Evolutionary conservation across 92 coral and sea anemone genomes (phyloP).

Genomic region (Micromussa lordhowensis): DNA sequence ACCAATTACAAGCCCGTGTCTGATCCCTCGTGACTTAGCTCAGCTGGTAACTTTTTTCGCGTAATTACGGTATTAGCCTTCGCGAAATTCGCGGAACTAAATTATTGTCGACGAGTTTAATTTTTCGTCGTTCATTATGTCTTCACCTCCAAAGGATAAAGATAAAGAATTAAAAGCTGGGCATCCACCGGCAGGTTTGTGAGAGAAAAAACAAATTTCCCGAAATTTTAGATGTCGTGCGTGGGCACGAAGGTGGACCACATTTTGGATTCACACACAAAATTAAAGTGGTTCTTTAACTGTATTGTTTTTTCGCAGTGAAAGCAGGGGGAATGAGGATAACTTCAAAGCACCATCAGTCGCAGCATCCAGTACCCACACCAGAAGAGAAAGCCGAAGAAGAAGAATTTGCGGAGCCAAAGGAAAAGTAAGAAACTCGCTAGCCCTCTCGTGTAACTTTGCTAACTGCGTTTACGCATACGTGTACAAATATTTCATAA

Average conservation of each 20-base stretch:
- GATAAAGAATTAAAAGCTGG: conserved; percentile 92
- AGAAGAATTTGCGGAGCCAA: conserved; percentile 93
- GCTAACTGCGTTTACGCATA: background rate
- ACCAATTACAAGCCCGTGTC: conserved; percentile 15
- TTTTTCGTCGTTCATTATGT: conserved; percentile 48
- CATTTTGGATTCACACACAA: background rate
- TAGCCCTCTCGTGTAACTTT: background rate
- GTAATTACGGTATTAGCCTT: background rate
- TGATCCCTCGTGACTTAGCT: conserved; percentile 52
- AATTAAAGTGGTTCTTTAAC: background rate
- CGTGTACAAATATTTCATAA: conserved; percentile 10
- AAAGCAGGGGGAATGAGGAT: conserved; percentile 99
- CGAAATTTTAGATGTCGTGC: background rate
- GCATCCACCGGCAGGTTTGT: conserved; percentile 96
- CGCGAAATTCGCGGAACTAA: background rate
- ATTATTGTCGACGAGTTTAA: background rate
- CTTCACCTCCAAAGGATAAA: conserved; percentile 72
- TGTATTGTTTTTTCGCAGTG: conserved; percentile 53
- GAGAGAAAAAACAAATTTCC: background rate
- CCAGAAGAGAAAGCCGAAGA: conserved; percentile 95
- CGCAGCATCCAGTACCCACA: conserved; percentile 76
- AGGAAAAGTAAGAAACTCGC: conserved; percentile 66
- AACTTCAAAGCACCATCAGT: conserved; percentile 82
- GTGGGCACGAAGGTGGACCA: background rate
- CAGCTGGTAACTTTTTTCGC: conserved; percentile 51